Evolutionary conservation across 1,140 invertebrate genomes (phyloP), one percentile per base, ranked within the genome.

Genomic region (Drosophila athabasca): DNA sequence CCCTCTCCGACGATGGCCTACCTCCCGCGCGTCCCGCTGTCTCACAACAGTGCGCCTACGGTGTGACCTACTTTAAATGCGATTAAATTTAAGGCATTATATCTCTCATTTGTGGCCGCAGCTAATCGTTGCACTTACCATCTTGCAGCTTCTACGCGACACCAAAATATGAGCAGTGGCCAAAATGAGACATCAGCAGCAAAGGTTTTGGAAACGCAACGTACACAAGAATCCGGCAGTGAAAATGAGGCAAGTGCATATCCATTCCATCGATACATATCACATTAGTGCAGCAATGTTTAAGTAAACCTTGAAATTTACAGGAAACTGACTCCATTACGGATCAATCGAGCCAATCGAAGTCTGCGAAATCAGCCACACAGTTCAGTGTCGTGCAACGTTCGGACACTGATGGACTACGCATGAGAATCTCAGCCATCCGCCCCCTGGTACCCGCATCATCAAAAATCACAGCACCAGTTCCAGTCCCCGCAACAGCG

Each of bases 371-470:
- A 74, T 88, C 82, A 69, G 80, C 90, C 73, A 91, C 90, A 58
- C 90, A 91, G 72, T 91, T 91, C 31, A 91, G 90, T 65, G 81
- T 88, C 66, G 90, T 91, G 54, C 90, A 91, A 67, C 85, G 90
- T 77, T 87, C 90, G 50, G 90, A 91, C 58, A 79, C 76, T 29
- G 90, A 78, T 76, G 90, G 90, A 48, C 66, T 91, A 46, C 90
- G 90, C 51, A 91, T 91, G 90, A 91, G 76, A 90, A 91, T 91
- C 62, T 91, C 90, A 26, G 90, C 90, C 51, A 91, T 91, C 59
- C 79, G 90, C 48, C 84, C 76, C 61, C 59, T 68, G 55, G 51
- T 75, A 35, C 58, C 59, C 67, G 46, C 66, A 49, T 41, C 52
- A 9, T 29, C 60, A 62, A 70, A 50, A 44, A 52, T 46, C 17